A percentile compares a stretch with the other conserved stretches of the same genome.
Conservation (phyloP, 2,888 invertebrate species). For the Mythimna loreyi region DNA sequence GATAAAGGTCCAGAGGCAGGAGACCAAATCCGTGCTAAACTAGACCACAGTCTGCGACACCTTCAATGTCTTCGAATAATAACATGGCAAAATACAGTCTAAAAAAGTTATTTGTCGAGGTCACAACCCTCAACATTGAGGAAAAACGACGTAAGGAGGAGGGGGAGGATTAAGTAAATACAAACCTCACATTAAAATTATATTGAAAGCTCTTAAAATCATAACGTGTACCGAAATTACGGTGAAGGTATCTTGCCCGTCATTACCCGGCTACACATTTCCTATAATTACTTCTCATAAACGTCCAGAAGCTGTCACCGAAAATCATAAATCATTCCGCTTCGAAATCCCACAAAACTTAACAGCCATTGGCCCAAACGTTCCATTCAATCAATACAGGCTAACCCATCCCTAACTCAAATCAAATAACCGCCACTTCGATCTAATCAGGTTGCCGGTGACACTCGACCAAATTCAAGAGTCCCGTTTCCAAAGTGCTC, state of each 20-base stretch:
- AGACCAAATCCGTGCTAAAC: neutral
- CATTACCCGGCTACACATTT: slow-evolving; percentile 7
- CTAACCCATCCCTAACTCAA: slow-evolving; percentile 78
- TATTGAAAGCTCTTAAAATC: neutral
- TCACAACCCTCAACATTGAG: too few species aligned
- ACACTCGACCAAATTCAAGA: slow-evolving; percentile 79
- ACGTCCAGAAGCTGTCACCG: slow-evolving; percentile 28
- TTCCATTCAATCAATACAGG: slow-evolving; percentile 64
- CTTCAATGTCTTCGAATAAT: too few species aligned
- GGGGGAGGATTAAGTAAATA: neutral
- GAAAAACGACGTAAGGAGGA: neutral
- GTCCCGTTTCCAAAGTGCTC: slow-evolving; percentile 71
- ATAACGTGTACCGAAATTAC: neutral
- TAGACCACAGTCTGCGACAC: neutral
- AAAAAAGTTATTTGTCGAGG: too few species aligned
- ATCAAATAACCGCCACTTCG: slow-evolving; percentile 78
- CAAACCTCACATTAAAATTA: neutral
- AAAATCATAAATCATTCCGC: slow-evolving; percentile 48
- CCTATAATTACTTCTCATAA: slow-evolving; percentile 28
- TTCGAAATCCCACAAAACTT: slow-evolving; percentile 46
- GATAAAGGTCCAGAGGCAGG: too few species aligned
- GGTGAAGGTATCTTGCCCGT: neutral
- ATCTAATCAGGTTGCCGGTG: slow-evolving; percentile 80
- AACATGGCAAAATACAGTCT: too few species aligned
- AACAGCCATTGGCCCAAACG: slow-evolving; percentile 43